Evolutionary conservation across 2,888 invertebrate species (phyloP).

Genomic region (Leucophenga maculata): DNA sequence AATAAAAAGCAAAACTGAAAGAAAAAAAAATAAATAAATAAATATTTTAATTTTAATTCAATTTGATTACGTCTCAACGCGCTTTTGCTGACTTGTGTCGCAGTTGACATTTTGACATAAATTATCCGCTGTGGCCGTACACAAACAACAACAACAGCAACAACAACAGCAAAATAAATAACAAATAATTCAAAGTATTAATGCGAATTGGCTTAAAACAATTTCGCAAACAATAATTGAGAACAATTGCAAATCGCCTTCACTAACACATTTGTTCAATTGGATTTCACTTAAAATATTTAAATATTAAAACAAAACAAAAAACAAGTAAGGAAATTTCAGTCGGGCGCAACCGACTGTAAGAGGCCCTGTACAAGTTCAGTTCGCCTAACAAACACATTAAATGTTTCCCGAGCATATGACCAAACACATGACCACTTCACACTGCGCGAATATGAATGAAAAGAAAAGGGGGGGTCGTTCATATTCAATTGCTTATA

Average conservation of each 20-base stretch:
- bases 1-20: constrained; percentile 1
- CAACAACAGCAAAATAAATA: not conserved
- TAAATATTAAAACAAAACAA: not conserved
- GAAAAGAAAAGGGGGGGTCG: too few relatives aligned
- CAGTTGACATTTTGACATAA: constrained; percentile 21
- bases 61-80: constrained; percentile 51
- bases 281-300: not conserved
- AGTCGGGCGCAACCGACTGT: too few relatives aligned
- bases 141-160: constrained; percentile 10
- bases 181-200: too few relatives aligned
- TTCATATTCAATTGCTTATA: too few relatives aligned
- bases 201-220: not conserved
- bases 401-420: too few relatives aligned
- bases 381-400: too few relatives aligned
- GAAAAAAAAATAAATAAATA: constrained; percentile 12
- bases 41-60: constrained; percentile 65
- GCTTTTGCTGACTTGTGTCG: constrained; percentile 26
- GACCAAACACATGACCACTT: too few relatives aligned
- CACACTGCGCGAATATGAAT: too few relatives aligned
- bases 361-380: too few relatives aligned
- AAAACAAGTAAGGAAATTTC: too few relatives aligned
- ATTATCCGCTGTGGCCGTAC: constrained; percentile 22
- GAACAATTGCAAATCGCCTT: not conserved
- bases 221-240: not conserved
- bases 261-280: not conserved